Evolutionary conservation across 2,113 vertebrate genomes (phyloP), one percentile per base, ranked within the genome.

Genomic region (Agapornis roseicollis): DNA sequence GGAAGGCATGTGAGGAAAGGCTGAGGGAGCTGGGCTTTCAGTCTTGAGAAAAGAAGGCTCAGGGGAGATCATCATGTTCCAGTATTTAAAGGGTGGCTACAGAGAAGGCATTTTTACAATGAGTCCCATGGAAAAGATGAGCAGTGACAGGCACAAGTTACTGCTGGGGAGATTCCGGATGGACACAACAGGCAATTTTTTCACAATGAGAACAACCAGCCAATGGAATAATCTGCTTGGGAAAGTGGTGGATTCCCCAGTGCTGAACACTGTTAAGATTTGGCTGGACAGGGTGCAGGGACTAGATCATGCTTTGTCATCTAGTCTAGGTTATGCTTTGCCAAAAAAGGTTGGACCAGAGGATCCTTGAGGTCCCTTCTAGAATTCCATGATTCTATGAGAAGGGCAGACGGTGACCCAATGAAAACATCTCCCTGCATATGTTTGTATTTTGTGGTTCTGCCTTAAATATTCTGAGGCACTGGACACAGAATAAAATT

Each of bases 341-440:
- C 31, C 42, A 52, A 2, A 11, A 69, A 31, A 69, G 16, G 15
- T 39, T 65, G 49, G 37, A 44, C 49, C 63, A 71, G 46, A 13
- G n/a, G 41, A 46, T 61, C 35, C 33, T 44, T 31, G 12, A 63
- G 33, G 37, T 33, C 12, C 14, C 19, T 68, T 50, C 41, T 52
- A 87, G 29, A 28, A 18, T 24, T 68, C 5, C 16, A 22, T 13
- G 20, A 52, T 12, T n/a, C 47, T 19, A 2, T 14, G 25, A 6
- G 68, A 80, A 50, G 61, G 11, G 27, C 29, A 29, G 11, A 18
- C 1, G 2, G 15, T 49, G 46, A 33, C 49, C 33, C 61, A 68
- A 10, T 1, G 2, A 35, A 70, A 86, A 39, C 0, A 0, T 23
- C 20, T n/a, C 42, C 28, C 24, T 31, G 29, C 7, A 5, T 13